Percentiles rank a stretch among this genome's conserved stretches.
phyloP scores from a whole-genome alignment of 1,140 invertebrate species.

The Zophobas atratus region DNA sequence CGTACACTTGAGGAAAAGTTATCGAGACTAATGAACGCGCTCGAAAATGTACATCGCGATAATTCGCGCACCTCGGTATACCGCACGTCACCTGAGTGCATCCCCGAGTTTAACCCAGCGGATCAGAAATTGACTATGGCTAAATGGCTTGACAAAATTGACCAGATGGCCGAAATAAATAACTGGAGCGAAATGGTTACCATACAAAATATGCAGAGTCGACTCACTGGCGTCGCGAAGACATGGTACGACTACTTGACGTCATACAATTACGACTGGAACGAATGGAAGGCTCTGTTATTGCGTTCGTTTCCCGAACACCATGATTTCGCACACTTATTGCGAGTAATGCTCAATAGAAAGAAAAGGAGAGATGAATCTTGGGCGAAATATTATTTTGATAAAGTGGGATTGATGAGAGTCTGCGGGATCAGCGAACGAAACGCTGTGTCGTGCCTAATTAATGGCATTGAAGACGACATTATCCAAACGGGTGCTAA shows the following conservation, averaged over 20 bases:
- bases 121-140: neutral
- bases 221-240: slow-evolving; percentile 24
- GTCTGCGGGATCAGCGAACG: slow-evolving; percentile 44
- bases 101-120: neutral
- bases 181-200: slow-evolving; percentile 22
- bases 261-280: neutral
- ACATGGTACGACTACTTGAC: slow-evolving; percentile 37
- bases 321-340: neutral
- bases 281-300: neutral
- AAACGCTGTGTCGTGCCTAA: slow-evolving; percentile 44
- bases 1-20: too few relatives aligned
- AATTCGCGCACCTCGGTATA: neutral
- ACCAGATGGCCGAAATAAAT: slow-evolving; percentile 35
- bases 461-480: slow-evolving; percentile 41
- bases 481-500: slow-evolving; percentile 38
- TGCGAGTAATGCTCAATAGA: neutral
- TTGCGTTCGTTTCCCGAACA: neutral
- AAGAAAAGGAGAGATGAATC: slow-evolving; percentile 19
- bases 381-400: slow-evolving; percentile 47
- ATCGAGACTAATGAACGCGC: too few relatives aligned
- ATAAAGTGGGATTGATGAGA: slow-evolving; percentile 44
- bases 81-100: neutral
- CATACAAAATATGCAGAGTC: slow-evolving; percentile 12
- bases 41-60: too few relatives aligned
- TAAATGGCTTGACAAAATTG: slow-evolving; percentile 12